These are phyloP conservation scores for Pentamera pediparva DNA, from an alignment of 53 echinoderm and acorn worm species.

Conservation along the genomic window DNA sequence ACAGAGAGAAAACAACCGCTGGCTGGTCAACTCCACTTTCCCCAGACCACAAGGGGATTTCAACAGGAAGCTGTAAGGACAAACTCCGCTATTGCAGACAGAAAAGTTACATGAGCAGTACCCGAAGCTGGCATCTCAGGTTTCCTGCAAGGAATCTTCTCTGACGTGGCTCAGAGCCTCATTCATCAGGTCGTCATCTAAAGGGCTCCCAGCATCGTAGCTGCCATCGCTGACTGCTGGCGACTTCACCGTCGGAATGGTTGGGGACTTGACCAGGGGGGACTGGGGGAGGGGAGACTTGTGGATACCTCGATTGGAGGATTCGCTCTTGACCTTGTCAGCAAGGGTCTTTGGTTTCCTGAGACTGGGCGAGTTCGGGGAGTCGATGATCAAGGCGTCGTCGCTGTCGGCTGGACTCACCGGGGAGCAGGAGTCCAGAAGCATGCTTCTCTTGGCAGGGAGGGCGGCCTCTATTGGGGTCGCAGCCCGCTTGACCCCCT, in stretches of 20 bases:
- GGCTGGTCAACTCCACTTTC: too few species aligned
- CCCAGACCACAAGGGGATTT: too few species aligned
- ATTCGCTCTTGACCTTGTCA: constrained; percentile 30
- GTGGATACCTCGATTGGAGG: constrained; percentile 17
- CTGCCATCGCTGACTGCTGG: constrained; percentile 48
- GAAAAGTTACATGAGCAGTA: background rate
- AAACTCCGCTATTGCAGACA: too few species aligned
- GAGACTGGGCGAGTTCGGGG: constrained; percentile 58
- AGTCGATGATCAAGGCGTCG: constrained; percentile 71
- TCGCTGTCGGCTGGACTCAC: constrained; percentile 73
- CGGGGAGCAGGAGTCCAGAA: constrained; percentile 38
- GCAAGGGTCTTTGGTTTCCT: constrained; percentile 15
- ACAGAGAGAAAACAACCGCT: too few species aligned
- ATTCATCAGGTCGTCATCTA: constrained; percentile 98
- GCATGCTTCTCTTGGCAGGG: constrained; percentile 46
- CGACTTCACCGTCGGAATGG: constrained; percentile 27
- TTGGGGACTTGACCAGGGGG: constrained; percentile 44
- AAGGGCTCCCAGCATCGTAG: constrained; percentile 60
- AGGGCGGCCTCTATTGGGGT: constrained; percentile 60
- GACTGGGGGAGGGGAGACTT: constrained; percentile 32
- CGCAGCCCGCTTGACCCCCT: constrained; percentile 61
- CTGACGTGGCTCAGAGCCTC: constrained; percentile 70
- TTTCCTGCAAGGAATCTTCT: constrained; percentile 52
- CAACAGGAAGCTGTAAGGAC: too few species aligned
- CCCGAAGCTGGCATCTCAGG: background rate